Evolutionary conservation across 2,113 vertebrate species (phyloP).

Genomic region (Dolichallabes microphthalmus): DNA sequence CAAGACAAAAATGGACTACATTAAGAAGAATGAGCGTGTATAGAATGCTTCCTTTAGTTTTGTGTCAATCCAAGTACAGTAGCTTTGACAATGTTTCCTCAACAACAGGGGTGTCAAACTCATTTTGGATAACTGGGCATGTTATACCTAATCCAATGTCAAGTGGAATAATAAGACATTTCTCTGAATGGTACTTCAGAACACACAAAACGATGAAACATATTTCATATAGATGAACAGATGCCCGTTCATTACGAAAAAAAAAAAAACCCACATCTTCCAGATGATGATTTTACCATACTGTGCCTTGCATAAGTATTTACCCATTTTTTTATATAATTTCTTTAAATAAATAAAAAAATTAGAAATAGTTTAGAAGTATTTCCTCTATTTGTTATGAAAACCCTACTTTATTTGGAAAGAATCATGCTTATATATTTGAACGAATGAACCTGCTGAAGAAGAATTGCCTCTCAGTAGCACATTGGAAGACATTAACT

Average conservation of each 20-base stretch:
- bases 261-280: not conserved
- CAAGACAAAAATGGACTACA: conserved; percentile 8
- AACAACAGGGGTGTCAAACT: conserved; percentile 20
- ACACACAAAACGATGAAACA: not conserved
- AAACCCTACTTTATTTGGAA: not conserved
- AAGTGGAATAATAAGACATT: not conserved
- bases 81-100: conserved; percentile 54
- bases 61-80: conserved; percentile 36
- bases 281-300: not conserved
- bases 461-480: not conserved
- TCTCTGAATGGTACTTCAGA: not conserved
- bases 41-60: conserved; percentile 18
- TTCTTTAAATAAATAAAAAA: not conserved
- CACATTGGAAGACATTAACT: not conserved
- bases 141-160: not conserved
- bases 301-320: not conserved
- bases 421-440: not conserved
- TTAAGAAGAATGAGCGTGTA: conserved; percentile 36
- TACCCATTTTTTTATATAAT: not conserved
- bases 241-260: not conserved
- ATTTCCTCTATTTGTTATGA: not conserved
- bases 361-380: too few relatives aligned
- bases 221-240: not conserved
- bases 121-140: not conserved
- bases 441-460: not conserved